Evolutionary conservation across 1,140 invertebrate species (phyloP).

Genomic region (Homarus americanus): DNA sequence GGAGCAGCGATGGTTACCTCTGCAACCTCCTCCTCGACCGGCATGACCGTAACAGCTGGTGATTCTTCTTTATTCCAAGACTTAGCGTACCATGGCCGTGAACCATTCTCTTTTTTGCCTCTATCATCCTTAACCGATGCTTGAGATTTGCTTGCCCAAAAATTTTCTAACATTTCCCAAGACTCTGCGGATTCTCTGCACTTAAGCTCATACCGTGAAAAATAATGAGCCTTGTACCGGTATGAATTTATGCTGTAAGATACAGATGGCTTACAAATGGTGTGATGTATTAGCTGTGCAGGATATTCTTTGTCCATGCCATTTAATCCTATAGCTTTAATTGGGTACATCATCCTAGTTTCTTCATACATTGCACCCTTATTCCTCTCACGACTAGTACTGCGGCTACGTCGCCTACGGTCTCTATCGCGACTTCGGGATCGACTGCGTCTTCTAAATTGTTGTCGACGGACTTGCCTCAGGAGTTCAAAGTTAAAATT

Average conservation of each 20-base stretch:
- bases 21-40: background rate
- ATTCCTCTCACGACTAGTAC: constrained; percentile 12
- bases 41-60: background rate
- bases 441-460: constrained; percentile 21
- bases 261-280: constrained; percentile 34
- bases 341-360: constrained; percentile 31
- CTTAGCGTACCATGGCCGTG: constrained; percentile 41
- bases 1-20: constrained; percentile 26
- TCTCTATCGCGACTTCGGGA: constrained; percentile 14
- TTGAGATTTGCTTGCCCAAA: constrained; percentile 8
- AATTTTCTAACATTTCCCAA: constrained; percentile 33
- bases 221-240: constrained; percentile 29
- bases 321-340: constrained; percentile 3
- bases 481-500: constrained; percentile 54
- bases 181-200: constrained; percentile 1
- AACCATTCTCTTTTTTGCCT: background rate
- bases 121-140: background rate
- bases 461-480: constrained; percentile 17
- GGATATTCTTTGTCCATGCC: constrained; percentile 44
- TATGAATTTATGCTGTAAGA: constrained; percentile 44
- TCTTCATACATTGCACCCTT: constrained; percentile 18
- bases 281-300: constrained; percentile 42
- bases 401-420: constrained; percentile 17
- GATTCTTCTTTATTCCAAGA: constrained; percentile 12
- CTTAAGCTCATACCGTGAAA: constrained; percentile 11